Evolutionary conservation across 2,888 invertebrate genomes (phyloP).

Genomic region (Mongoloraphidia duomilia): DNA sequence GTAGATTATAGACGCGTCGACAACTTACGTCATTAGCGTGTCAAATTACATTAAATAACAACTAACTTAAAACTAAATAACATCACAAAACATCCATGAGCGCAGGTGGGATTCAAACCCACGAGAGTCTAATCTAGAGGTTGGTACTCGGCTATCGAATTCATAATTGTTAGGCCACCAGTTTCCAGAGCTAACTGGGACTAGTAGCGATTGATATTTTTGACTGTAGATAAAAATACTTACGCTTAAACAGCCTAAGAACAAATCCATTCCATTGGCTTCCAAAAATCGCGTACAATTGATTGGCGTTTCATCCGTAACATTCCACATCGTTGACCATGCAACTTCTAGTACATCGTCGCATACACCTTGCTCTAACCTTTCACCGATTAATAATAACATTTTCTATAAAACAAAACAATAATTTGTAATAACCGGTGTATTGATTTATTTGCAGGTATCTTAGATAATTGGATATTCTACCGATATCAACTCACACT

Average conservation of each 20-base stretch:
- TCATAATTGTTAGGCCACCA: no score
- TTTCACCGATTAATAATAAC: conserved; percentile 72
- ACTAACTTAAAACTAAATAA: no score
- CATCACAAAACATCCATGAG: no score
- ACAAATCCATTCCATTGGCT: conserved; percentile 78
- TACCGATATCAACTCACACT: conserved; percentile 37
- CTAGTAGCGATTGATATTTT: no score
- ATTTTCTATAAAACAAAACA: conserved; percentile 47
- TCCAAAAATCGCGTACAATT: conserved; percentile 87
- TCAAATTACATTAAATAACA: no score
- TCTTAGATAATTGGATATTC: background rate
- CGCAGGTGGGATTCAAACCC: no score
- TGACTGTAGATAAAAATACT: conserved; percentile 16
- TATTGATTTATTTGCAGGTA: background rate
- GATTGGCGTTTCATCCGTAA: conserved; percentile 87
- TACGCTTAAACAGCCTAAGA: conserved; percentile 77
- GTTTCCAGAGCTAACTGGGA: no score
- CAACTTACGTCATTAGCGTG: no score
- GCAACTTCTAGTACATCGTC: conserved; percentile 96
- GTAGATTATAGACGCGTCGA: no score
- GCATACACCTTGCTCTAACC: conserved; percentile 60
- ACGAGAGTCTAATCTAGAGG: no score
- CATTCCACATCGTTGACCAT: conserved; percentile 99
- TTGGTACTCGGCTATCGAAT: no score
- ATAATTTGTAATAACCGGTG: conserved; percentile 1